Evolutionary conservation across 2,113 vertebrate species (phyloP).

Genomic region (Sarotherodon lohbergeri): DNA sequence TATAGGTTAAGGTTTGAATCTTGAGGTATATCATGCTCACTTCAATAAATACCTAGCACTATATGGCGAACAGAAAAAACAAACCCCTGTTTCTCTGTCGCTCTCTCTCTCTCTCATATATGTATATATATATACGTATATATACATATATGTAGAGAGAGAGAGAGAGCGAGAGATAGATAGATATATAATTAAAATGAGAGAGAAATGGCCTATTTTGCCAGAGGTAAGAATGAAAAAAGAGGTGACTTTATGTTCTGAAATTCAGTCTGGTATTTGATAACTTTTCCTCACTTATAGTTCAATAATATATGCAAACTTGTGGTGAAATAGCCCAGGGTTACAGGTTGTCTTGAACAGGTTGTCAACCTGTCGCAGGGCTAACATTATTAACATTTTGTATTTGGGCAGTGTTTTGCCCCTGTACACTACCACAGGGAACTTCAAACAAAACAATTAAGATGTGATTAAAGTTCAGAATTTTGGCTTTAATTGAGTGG

Average conservation of each 20-base stretch:
- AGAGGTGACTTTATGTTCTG: too few relatives aligned
- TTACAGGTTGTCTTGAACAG: not conserved
- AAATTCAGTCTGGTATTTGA: not conserved
- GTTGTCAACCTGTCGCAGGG: not conserved
- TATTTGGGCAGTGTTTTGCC: not conserved
- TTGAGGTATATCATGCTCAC: too few relatives aligned
- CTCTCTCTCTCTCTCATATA: too few relatives aligned
- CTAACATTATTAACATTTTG: not conserved
- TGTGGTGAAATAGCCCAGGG: not conserved
- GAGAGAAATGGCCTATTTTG: not conserved
- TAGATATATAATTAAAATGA: not conserved
- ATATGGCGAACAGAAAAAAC: too few relatives aligned
- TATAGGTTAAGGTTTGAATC: too few relatives aligned
- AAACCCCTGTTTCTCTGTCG: too few relatives aligned
- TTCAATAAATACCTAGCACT: too few relatives aligned
- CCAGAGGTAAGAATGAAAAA: too few relatives aligned
- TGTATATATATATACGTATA: too few relatives aligned
- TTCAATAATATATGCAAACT: not conserved
- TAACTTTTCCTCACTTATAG: not conserved
- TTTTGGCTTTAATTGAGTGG: not conserved
- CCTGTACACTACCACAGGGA: not conserved
- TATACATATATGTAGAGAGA: too few relatives aligned
- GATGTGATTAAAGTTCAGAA: not conserved
- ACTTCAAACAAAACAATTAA: not conserved
- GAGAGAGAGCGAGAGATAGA: too few relatives aligned